Evolutionary conservation across 2,113 vertebrate genomes (phyloP).

Genomic region (Enhydra lutris): DNA sequence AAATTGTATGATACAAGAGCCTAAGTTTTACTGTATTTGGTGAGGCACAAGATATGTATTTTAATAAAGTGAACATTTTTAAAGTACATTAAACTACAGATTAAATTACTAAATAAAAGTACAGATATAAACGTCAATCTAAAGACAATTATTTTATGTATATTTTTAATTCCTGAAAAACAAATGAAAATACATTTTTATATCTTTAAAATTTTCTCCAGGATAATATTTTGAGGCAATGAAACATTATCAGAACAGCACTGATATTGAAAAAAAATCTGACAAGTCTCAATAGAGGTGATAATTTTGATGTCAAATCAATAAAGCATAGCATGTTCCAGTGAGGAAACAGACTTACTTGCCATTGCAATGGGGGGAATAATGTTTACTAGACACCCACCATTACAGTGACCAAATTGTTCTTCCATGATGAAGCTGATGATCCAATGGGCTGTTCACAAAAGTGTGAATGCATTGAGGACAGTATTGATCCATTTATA

Average conservation of each 20-base stretch:
- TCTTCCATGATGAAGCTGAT: constrained; percentile 25
- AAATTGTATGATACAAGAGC: neutral
- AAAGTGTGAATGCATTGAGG: neutral
- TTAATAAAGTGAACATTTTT: neutral
- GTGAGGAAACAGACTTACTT: constrained; percentile 75
- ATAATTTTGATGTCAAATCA: constrained; percentile 64
- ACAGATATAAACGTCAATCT: neutral
- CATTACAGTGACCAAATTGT: constrained; percentile 15
- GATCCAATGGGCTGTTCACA: neutral
- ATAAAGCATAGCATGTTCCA: constrained; percentile 66
- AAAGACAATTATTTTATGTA: constrained; percentile 63
- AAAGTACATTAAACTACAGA: neutral
- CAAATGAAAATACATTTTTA: neutral
- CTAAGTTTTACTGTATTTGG: neutral
- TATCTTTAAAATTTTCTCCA: constrained; percentile 65
- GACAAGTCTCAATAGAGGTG: constrained; percentile 64
- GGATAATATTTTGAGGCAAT: constrained; percentile 75
- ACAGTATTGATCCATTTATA: neutral
- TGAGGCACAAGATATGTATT: neutral
- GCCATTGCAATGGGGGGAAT: constrained; percentile 11
- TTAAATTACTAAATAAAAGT: neutral
- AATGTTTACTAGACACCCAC: constrained; percentile 2
- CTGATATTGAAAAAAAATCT: constrained; percentile 79
- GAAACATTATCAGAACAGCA: constrained; percentile 78
- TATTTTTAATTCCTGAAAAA: constrained; percentile 66